phyloP scores from a whole-genome alignment of 1,140 invertebrate species.

The Micrasema longulum region DNA sequence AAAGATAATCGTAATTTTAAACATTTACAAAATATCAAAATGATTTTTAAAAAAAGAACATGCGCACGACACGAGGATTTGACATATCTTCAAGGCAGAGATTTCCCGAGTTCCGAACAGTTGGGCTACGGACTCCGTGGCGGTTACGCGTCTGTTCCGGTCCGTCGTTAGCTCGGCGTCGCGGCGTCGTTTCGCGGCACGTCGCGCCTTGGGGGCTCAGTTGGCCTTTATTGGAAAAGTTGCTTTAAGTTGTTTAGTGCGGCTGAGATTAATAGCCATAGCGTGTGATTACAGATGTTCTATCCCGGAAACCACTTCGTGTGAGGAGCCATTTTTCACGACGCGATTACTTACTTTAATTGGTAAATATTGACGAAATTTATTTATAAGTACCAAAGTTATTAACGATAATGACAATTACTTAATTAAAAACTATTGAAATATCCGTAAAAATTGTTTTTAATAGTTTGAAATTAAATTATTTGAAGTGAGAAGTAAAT shows the following conservation, averaged over 20 bases:
- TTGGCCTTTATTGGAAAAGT: slow-evolving; percentile 46
- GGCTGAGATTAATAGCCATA: slow-evolving; percentile 46
- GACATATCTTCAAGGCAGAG: slow-evolving; percentile 29
- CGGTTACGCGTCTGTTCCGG: slow-evolving; percentile 20
- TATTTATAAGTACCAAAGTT: too few relatives aligned
- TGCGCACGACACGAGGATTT: slow-evolving; percentile 45
- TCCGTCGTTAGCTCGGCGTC: neutral
- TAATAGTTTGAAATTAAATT: too few relatives aligned
- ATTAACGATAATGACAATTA: too few relatives aligned
- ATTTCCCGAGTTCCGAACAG: slow-evolving; percentile 38
- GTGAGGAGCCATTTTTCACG: slow-evolving; percentile 26
- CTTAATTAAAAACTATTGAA: too few relatives aligned
- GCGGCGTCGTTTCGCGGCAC: slow-evolving; percentile 10
- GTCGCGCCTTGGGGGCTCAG: slow-evolving; percentile 23
- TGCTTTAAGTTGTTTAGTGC: slow-evolving; percentile 42
- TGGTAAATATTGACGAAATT: slow-evolving; percentile 9
- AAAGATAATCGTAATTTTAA: too few relatives aligned
- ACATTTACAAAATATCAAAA: too few relatives aligned
- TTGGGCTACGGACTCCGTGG: slow-evolving; percentile 39
- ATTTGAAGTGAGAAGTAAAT: too few relatives aligned
- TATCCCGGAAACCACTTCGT: slow-evolving; percentile 32
- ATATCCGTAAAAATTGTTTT: too few relatives aligned
- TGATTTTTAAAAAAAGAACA: slow-evolving; percentile 35
- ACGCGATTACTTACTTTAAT: slow-evolving; percentile 4
- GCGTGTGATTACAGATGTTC: slow-evolving; percentile 48